phyloP scores from a whole-genome alignment of 1,140 invertebrate genomes.

The Drosophila kurseongensis region DNA sequence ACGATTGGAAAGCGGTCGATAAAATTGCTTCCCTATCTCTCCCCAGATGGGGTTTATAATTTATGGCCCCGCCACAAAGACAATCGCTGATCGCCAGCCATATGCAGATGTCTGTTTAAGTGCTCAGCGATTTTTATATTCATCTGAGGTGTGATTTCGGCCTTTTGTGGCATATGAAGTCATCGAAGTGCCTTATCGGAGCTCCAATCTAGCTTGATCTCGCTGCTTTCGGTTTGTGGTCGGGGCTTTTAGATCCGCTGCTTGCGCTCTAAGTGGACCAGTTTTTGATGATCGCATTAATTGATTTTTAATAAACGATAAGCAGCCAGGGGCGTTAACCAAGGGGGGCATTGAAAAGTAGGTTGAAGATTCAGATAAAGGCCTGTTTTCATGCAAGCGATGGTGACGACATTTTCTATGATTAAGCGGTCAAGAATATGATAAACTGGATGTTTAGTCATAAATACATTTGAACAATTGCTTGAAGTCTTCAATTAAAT shows the following conservation, averaged over 20 bases:
- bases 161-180: conserved; percentile 70
- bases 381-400: background rate
- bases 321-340: conserved; percentile 21
- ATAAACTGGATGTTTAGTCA: too few species aligned
- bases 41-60: conserved; percentile 55
- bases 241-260: conserved; percentile 30
- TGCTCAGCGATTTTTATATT: conserved; percentile 72
- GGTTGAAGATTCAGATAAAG: too few species aligned
- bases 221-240: conserved; percentile 7
- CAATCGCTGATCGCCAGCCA: conserved; percentile 35
- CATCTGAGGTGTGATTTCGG: conserved; percentile 73
- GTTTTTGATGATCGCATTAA: conserved; percentile 73
- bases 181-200: conserved; percentile 57
- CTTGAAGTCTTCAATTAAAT: too few species aligned
- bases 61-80: conserved; percentile 48
- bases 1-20: conserved; percentile 31
- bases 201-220: conserved; percentile 30
- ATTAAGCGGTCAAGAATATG: background rate
- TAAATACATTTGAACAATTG: too few species aligned
- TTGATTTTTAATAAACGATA: conserved; percentile 65
- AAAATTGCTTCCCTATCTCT: conserved; percentile 46
- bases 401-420: background rate
- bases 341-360: background rate
- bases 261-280: conserved; percentile 67
- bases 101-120: conserved; percentile 75